Evolutionary conservation across 2,888 invertebrate species (phyloP), one percentile per base, ranked within the genome.

Genomic region (Napeogenes inachia): DNA sequence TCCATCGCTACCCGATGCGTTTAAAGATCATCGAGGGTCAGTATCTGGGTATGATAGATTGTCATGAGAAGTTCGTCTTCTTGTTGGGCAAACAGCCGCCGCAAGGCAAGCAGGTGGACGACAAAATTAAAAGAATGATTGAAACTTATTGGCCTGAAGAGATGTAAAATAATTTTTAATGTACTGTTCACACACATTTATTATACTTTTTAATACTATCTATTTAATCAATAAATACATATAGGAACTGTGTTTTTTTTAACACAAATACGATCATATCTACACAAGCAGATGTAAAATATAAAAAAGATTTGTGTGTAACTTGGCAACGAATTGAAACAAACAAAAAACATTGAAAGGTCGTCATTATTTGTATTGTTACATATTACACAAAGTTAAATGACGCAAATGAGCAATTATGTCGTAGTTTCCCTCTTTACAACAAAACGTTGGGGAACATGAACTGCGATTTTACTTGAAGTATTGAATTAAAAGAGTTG

Each of bases 41-140:
- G 56, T 85, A 84, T 70, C 74, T 88, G 2, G 84, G 80, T 50
- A 84, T 87, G 85, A 85, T 87, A 84, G 87, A 87, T 73, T 87
- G 88, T 62, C 80, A 81, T 62, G 86, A 87, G 68, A 83, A 82
- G 70, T 83, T 84, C 65, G 79, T 85, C 30, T 85, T 87, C 71
- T 73, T 87, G 45, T 70, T 88, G 46, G 83, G 82, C 32, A 82
- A 79, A 66, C 81, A 83, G 57, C 77, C 77, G 2, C 78, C 79
- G 0, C 75, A 77, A 47, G 79, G 78, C 53, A 76, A 77, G 47
- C 75, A 78, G n/a, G 64, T 80, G 0, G 81, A 84, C 65, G 81
- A 81, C 4, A 75, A 74, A 30, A 74, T 86, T 56, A 78, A 78
- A 71, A 79, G 82, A 62, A 78, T 86, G 75, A 79, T 85, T 45